A percentile compares a stretch with the other conserved stretches of the same genome.
Evolutionary conservation across 1,140 invertebrate genomes (phyloP).

Genomic region (Anadara kagoshimensis): DNA sequence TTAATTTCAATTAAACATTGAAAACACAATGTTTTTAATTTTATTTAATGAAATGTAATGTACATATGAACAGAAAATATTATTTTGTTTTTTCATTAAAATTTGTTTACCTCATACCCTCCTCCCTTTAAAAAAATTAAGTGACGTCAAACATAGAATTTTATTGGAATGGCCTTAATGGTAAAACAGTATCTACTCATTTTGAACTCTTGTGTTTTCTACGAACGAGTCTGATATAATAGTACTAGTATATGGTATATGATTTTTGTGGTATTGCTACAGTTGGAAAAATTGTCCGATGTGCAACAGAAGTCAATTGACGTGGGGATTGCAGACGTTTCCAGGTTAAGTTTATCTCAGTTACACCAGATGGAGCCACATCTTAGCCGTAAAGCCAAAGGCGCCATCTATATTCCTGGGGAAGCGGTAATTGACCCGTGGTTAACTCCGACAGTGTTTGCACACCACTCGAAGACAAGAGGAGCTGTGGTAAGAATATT

Average conservation of each 20-base stretch:
- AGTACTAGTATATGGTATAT: background rate
- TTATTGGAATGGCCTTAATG: too few relatives aligned
- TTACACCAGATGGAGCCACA: constrained; percentile 52
- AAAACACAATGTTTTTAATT: too few relatives aligned
- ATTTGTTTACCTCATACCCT: too few relatives aligned
- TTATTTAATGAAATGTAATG: too few relatives aligned
- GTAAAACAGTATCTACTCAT: too few relatives aligned
- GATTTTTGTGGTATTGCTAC: constrained; percentile 5
- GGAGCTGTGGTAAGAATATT: constrained; percentile 43
- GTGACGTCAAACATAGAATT: too few relatives aligned
- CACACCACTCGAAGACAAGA: constrained; percentile 49
- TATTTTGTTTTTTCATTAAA: too few relatives aligned
- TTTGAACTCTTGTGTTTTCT: too few relatives aligned
- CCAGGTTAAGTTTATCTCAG: constrained; percentile 36
- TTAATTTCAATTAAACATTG: too few relatives aligned
- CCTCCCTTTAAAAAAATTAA: too few relatives aligned
- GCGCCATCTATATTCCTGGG: constrained; percentile 56
- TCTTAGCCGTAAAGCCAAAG: constrained; percentile 33
- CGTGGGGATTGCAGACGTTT: constrained; percentile 25
- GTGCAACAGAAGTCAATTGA: constrained; percentile 24
- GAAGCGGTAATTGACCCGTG: constrained; percentile 58
- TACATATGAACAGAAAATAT: too few relatives aligned
- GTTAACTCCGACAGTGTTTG: constrained; percentile 47
- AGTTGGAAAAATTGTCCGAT: constrained; percentile 31
- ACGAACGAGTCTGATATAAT: too few relatives aligned